Evolutionary conservation across 30 jellyfish, hydroid and myxozoan genomes (phyloP), one percentile per base, ranked within the genome.

Genomic region (Aurelia sp.): DNA sequence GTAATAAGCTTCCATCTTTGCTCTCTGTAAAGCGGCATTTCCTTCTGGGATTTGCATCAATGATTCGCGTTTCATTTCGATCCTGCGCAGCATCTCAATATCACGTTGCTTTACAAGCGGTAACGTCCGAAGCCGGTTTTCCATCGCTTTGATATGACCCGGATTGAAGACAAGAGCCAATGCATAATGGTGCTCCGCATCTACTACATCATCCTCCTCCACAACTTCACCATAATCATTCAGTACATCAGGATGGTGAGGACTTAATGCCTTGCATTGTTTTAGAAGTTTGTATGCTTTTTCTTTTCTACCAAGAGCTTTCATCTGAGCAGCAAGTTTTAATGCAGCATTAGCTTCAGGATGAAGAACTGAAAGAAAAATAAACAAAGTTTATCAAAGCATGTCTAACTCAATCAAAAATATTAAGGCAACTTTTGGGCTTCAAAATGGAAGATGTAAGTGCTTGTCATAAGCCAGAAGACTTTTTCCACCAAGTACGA

Each of bases 111-210:
- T 74, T 6, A 94, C 99, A 44, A 80, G 89, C 13, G 99, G 97
- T 53, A 89, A 70, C 40, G 94, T 70, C 19, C 99, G 89, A 44
- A 65, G 61, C 44, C 97, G 70, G 74, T 94, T 94, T 66, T 72
- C 62, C 52, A 55, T 63, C 5, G 99, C 99, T 68, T 81, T 79
- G 4, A 44, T 50, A 76, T 94, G 99, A 9, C 97, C 97, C 3
- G 99, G 99, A 31, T 85, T 41, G 55, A 82, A 69, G 5, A 86
- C 97, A 8, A 94, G 77, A 16, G 99, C 99, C 62, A 94, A 66
- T 1, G 99, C 99, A 68, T 89, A 94, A 53, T 94, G 97, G 71
- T 94, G 99, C 84, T 94, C 99, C 19, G 99, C 99, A 74, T 63
- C 91, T 17, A 94, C 89, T 17, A 94, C 90, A 47, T 94, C 99